phyloP scores from a whole-genome alignment of 2,797 vertebrate species.

The Phoebastria nigripes region DNA sequence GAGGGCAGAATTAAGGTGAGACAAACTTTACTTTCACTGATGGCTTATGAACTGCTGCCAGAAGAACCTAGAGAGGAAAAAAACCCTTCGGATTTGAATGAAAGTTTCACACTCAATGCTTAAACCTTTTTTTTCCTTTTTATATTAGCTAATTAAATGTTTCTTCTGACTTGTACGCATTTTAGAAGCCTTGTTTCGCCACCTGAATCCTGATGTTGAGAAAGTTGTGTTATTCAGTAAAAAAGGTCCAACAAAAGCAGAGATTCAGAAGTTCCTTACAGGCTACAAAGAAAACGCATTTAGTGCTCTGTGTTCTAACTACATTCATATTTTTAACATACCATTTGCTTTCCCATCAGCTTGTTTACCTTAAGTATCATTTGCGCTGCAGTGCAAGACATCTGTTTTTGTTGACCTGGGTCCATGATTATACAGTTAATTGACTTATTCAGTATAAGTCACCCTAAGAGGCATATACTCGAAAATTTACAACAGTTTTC shows the following conservation, averaged over 20 bases:
- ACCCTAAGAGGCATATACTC: constrained; percentile 90
- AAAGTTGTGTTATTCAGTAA: constrained; percentile 20
- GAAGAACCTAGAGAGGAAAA: constrained; percentile 52
- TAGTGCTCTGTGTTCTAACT: not conserved
- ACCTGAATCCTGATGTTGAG: constrained; percentile 22
- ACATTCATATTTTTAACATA: not conserved
- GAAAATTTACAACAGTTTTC: constrained; percentile 91
- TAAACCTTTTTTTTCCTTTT: not conserved
- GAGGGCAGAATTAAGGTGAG: not conserved
- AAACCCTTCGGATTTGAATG: not conserved
- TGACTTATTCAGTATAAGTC: constrained; percentile 4
- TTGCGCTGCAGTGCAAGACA: not conserved
- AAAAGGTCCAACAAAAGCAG: not conserved
- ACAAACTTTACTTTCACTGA: constrained; percentile 19
- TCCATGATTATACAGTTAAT: constrained; percentile 23
- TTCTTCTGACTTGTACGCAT: constrained; percentile 8
- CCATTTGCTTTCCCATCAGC: not conserved
- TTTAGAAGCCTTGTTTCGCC: constrained; percentile 22
- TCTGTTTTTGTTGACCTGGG: constrained; percentile 17
- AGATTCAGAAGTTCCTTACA: constrained; percentile 11
- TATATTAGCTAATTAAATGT: not conserved
- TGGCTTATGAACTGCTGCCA: constrained; percentile 22
- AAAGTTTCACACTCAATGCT: not conserved
- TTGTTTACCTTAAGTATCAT: not conserved
- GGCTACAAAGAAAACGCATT: constrained; percentile 48